These are phyloP conservation scores for Mus musculus DNA, from an alignment of 2,113 vertebrate genomes.

Conservation along the genomic window GRCm39 chrX:74566501-74567000, in stretches of 20 bases:
- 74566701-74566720: neutral
- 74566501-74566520: neutral
- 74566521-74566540: neutral
- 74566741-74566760: neutral
- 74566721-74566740: constrained; percentile 37
- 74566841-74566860: constrained; percentile 61
- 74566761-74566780: constrained; percentile 52
- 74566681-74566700: neutral
- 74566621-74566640: neutral
- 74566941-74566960: constrained; percentile 99
- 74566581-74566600: neutral
- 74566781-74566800: neutral
- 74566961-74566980: constrained; percentile 91
- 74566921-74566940: constrained; percentile 96
- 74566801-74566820: neutral
- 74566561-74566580: neutral
- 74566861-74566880: constrained; percentile 93
- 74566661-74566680: neutral
- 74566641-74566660: neutral
- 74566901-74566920: constrained; percentile 98
- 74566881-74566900: constrained; percentile 97
- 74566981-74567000: neutral
- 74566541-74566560: neutral
- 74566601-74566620: constrained; percentile 7
- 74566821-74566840: constrained; percentile 38